Evolutionary conservation across 2,113 vertebrate species (phyloP).

Genomic region (Bubo blakistoni): DNA sequence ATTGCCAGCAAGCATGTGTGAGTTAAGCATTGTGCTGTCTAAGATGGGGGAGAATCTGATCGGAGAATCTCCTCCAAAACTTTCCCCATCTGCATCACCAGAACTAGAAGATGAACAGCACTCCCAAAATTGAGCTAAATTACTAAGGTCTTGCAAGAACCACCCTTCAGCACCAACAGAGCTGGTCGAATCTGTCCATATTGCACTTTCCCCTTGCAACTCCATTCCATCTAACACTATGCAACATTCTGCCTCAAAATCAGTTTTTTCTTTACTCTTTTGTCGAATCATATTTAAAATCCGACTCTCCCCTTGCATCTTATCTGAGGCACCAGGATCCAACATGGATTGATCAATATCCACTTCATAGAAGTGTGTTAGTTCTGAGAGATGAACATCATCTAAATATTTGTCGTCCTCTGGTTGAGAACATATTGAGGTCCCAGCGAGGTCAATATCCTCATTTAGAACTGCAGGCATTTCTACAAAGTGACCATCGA

Average conservation of each 20-base stretch:
- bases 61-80: slow-evolving; percentile 92
- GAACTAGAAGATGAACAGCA: slow-evolving; percentile 95
- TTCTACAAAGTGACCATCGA: slow-evolving; percentile 97
- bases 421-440: slow-evolving; percentile 89
- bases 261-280: slow-evolving; percentile 90
- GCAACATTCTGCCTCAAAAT: slow-evolving; percentile 95
- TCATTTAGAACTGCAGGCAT: slow-evolving; percentile 89
- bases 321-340: slow-evolving; percentile 99
- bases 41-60: slow-evolving; percentile 85
- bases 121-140: slow-evolving; percentile 95
- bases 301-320: slow-evolving; percentile 94
- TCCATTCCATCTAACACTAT: slow-evolving; percentile 96
- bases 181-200: slow-evolving; percentile 90
- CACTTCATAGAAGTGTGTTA: slow-evolving; percentile 99
- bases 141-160: slow-evolving; percentile 89
- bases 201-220: slow-evolving; percentile 99
- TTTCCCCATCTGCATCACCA: slow-evolving; percentile 92
- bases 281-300: slow-evolving; percentile 99
- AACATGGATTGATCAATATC: slow-evolving; percentile 99
- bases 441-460: slow-evolving; percentile 86
- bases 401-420: slow-evolving; percentile 93
- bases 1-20: slow-evolving; percentile 84
- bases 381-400: slow-evolving; percentile 98
- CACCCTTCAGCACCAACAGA: slow-evolving; percentile 87
- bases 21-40: slow-evolving; percentile 83